Evolutionary conservation across 2,888 invertebrate genomes (phyloP).

Genomic region (Maniola hyperantus): DNA sequence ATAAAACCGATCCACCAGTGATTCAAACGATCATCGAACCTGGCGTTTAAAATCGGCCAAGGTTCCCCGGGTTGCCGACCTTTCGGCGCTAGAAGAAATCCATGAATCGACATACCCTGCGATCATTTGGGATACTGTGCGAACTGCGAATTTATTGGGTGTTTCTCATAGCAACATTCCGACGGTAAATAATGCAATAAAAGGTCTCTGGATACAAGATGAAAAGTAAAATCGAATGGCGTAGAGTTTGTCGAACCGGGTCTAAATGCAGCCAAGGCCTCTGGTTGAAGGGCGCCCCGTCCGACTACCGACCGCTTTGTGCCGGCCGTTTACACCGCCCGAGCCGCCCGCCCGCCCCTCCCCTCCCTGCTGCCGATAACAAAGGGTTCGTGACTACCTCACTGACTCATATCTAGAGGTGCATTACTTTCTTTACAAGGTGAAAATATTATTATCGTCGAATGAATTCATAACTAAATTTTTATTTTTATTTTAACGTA

Average conservation of each 20-base stretch:
- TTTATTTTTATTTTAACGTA: background rate
- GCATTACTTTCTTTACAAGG: conserved; percentile 47
- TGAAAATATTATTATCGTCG: conserved; percentile 38
- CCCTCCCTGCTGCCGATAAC: conserved; percentile 62
- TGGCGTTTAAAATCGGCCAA: conserved; percentile 78
- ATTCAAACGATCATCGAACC: conserved; percentile 70
- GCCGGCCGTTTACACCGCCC: conserved; percentile 72
- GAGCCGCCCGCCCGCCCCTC: conserved; percentile 23
- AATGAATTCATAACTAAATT: conserved; percentile 1
- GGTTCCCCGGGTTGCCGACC: conserved; percentile 72
- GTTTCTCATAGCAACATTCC: conserved; percentile 36
- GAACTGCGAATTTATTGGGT: conserved; percentile 29
- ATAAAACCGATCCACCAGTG: conserved; percentile 58
- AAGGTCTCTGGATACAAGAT: conserved; percentile 65
- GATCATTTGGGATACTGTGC: conserved; percentile 28
- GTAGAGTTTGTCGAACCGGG: conserved; percentile 75
- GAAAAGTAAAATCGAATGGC: conserved; percentile 69
- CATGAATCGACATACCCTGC: conserved; percentile 33
- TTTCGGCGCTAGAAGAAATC: conserved; percentile 40
- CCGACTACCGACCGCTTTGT: conserved; percentile 61
- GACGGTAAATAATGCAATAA: conserved; percentile 55
- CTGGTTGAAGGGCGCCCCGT: conserved; percentile 76
- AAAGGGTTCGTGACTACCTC: conserved; percentile 68
- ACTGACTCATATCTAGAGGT: conserved; percentile 62
- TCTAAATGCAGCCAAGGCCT: conserved; percentile 80